Evolutionary conservation across 2,113 vertebrate genomes (phyloP).

Genomic region (Orcinus orca): DNA sequence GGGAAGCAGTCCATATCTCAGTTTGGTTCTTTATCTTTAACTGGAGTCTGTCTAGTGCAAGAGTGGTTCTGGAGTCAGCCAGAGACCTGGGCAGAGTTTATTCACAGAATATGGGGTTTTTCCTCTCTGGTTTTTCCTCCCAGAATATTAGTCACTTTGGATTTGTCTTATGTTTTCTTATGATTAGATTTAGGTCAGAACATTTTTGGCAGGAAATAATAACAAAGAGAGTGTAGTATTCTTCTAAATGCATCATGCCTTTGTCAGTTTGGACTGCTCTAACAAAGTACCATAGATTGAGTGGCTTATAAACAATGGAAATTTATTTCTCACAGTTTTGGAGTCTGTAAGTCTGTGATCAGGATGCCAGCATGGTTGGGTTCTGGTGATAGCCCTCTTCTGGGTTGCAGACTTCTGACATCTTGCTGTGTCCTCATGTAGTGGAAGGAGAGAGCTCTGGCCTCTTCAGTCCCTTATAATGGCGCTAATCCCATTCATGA

Average conservation of each 20-base stretch:
- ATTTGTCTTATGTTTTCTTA: background rate
- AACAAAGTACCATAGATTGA: background rate
- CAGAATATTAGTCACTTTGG: background rate
- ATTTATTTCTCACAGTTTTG: background rate
- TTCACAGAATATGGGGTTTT: background rate
- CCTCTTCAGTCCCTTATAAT: background rate
- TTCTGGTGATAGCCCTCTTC: background rate
- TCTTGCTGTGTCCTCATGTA: background rate
- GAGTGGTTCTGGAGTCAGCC: background rate
- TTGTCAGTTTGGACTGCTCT: background rate
- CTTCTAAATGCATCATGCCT: background rate
- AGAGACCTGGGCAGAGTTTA: background rate
- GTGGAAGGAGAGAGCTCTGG: background rate
- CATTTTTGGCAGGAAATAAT: background rate
- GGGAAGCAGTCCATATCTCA: background rate
- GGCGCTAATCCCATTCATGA: background rate
- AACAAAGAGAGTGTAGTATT: background rate
- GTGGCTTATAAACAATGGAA: background rate
- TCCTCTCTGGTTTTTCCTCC: background rate
- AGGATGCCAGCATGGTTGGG: background rate
- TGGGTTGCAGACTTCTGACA: background rate
- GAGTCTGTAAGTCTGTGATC: background rate
- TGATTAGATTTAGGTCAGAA: background rate
- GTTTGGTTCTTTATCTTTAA: background rate
- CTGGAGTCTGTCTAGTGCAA: background rate